Conservation (phyloP, 2,888 invertebrate species). For the Hirtodrosophila histrioides region DNA sequence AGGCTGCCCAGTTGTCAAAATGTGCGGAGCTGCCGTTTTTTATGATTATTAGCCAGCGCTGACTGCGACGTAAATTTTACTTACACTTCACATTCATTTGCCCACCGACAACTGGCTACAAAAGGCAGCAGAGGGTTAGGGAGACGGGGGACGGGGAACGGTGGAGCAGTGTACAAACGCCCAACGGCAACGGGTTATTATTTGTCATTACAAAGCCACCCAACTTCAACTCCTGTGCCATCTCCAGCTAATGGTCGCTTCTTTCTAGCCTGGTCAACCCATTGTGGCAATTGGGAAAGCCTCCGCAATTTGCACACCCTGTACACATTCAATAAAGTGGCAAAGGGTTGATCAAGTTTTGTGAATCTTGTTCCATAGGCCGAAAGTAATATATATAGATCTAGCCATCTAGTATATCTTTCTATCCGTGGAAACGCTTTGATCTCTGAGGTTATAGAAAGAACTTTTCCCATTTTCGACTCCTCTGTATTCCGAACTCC, state of each 20-base stretch:
- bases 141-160: slow-evolving; percentile 1
- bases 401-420: too few species aligned
- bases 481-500: too few species aligned
- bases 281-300: slow-evolving; percentile 6
- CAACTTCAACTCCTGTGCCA: slow-evolving; percentile 13
- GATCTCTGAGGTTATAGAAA: too few species aligned
- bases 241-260: not conserved
- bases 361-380: too few species aligned
- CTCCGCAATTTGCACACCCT: slow-evolving; percentile 13
- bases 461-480: too few species aligned
- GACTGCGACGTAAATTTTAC: slow-evolving; percentile 72
- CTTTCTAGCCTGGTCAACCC: slow-evolving; percentile 5
- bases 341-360: too few species aligned
- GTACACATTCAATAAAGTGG: too few species aligned
- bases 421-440: too few species aligned
- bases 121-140: slow-evolving; percentile 7
- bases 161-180: too few species aligned
- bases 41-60: slow-evolving; percentile 73
- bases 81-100: slow-evolving; percentile 76
- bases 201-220: slow-evolving; percentile 68
- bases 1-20: slow-evolving; percentile 55
- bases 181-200: slow-evolving; percentile 64
- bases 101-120: slow-evolving; percentile 49
- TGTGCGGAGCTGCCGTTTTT: slow-evolving; percentile 63
- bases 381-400: too few species aligned